Percentiles rank a stretch among this genome's conserved stretches.
Evolutionary conservation across 2,113 vertebrate genomes (phyloP).

Genomic region (Percina caprodes): DNA sequence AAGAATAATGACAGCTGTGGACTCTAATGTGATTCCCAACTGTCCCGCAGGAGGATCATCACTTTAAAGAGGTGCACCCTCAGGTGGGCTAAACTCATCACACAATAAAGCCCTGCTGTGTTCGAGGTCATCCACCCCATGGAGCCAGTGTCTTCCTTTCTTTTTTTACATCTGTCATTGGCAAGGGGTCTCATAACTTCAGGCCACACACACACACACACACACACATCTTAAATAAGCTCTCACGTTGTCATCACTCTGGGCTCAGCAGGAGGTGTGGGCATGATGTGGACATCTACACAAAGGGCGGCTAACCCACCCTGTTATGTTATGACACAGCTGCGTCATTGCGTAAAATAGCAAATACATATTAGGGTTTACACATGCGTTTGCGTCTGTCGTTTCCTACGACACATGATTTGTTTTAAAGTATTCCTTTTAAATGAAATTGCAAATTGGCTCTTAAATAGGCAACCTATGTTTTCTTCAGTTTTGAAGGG

Average conservation of each 20-base stretch:
- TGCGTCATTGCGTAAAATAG: not conserved
- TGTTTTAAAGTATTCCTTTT: not conserved
- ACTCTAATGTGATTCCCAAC: constrained; percentile 42
- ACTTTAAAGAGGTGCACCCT: constrained; percentile 54
- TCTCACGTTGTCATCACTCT: constrained; percentile 7
- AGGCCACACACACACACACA: constrained; percentile 15
- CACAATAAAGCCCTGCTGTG: constrained; percentile 45
- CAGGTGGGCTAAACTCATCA: constrained; percentile 59
- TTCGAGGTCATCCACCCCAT: constrained; percentile 49
- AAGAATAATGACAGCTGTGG: constrained; percentile 11
- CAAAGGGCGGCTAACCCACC: not conserved
- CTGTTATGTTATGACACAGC: constrained; percentile 29
- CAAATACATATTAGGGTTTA: not conserved
- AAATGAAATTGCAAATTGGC: not conserved
- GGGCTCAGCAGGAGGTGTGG: constrained; percentile 47
- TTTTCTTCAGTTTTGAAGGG: not conserved
- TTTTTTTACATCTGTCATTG: constrained; percentile 15
- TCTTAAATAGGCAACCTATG: not conserved
- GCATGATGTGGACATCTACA: constrained; percentile 29
- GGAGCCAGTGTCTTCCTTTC: not conserved
- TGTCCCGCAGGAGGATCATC: constrained; percentile 50
- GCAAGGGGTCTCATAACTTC: not conserved
- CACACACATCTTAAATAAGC: constrained; percentile 38
- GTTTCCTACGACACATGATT: not conserved
- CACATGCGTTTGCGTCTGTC: not conserved